Evolutionary conservation across 1,140 invertebrate genomes (phyloP).

Genomic region (Rhyacophila brunnea): DNA sequence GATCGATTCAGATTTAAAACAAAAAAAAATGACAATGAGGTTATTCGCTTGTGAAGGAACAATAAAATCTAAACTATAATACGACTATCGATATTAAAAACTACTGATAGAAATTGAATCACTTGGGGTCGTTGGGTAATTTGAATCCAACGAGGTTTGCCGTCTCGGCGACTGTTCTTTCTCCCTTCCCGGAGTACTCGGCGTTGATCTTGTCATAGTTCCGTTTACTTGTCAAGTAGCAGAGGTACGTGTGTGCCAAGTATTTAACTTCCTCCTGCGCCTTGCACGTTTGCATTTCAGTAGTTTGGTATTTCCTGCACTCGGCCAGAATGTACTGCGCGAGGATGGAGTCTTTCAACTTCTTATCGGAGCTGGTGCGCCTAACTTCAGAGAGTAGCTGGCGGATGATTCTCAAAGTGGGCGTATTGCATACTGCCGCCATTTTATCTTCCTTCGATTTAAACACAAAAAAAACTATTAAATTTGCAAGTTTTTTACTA

Average conservation of each 20-base stretch:
- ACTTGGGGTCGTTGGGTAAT: slow-evolving; percentile 73
- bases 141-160: slow-evolving; percentile 83
- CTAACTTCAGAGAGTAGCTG: slow-evolving; percentile 63
- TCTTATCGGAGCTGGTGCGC: slow-evolving; percentile 50
- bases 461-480: slow-evolving; percentile 1
- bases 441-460: slow-evolving; percentile 37
- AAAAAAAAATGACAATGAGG: too few species aligned
- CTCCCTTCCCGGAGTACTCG: slow-evolving; percentile 73
- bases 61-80: too few species aligned
- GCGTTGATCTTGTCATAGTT: slow-evolving; percentile 67
- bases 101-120: background rate
- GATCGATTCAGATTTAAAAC: too few species aligned
- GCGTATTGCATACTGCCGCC: slow-evolving; percentile 49
- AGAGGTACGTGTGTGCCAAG: slow-evolving; percentile 70
- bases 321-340: slow-evolving; percentile 69
- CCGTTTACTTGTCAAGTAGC: slow-evolving; percentile 68
- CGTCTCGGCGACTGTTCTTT: slow-evolving; percentile 71
- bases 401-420: slow-evolving; percentile 54
- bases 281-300: slow-evolving; percentile 77
- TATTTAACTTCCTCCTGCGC: slow-evolving; percentile 73
- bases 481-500: slow-evolving; percentile 32
- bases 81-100: too few species aligned
- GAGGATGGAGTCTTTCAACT: slow-evolving; percentile 58
- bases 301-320: slow-evolving; percentile 70
- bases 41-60: too few species aligned